Evolutionary conservation across 1,140 invertebrate species (phyloP).

Genomic region (Drosophila fuyamai): DNA sequence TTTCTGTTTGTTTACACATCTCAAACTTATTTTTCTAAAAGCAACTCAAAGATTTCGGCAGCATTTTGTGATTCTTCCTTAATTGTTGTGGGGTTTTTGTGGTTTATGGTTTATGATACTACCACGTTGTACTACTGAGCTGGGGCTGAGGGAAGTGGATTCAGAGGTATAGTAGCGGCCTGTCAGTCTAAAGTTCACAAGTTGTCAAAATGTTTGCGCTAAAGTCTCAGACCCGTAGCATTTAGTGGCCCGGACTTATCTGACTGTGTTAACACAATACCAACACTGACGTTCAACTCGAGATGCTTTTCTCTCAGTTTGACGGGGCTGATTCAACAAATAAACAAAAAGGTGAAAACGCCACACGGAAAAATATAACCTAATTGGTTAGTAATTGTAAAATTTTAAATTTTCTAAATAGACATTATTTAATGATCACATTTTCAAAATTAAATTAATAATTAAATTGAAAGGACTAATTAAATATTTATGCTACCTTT

Average conservation of each 20-base stretch:
- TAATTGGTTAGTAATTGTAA: too few species aligned
- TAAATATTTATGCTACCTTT: background rate
- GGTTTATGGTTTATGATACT: conserved; percentile 70
- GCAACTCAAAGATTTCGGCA: conserved; percentile 58
- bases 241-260: conserved; percentile 56
- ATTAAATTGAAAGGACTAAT: too few species aligned
- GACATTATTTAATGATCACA: too few species aligned
- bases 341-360: conserved; percentile 66
- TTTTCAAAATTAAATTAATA: too few species aligned
- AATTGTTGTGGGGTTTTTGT: conserved; percentile 42
- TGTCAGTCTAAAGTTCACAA: conserved; percentile 75
- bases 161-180: conserved; percentile 11
- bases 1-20: conserved; percentile 71
- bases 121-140: conserved; percentile 39
- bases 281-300: conserved; percentile 53
- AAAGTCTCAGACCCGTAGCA: conserved; percentile 44
- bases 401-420: too few species aligned
- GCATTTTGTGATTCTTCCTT: conserved; percentile 52
- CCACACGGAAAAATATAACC: conserved; percentile 15
- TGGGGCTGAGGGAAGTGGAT: background rate
- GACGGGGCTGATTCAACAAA: conserved; percentile 79
- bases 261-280: conserved; percentile 69
- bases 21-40: conserved; percentile 65
- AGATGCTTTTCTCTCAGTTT: conserved; percentile 54
- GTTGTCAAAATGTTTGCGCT: conserved; percentile 80